These are phyloP conservation scores for Mormyrops attenuatus DNA, from an alignment of 2,797 vertebrate species.

Conservation along the genomic window DNA sequence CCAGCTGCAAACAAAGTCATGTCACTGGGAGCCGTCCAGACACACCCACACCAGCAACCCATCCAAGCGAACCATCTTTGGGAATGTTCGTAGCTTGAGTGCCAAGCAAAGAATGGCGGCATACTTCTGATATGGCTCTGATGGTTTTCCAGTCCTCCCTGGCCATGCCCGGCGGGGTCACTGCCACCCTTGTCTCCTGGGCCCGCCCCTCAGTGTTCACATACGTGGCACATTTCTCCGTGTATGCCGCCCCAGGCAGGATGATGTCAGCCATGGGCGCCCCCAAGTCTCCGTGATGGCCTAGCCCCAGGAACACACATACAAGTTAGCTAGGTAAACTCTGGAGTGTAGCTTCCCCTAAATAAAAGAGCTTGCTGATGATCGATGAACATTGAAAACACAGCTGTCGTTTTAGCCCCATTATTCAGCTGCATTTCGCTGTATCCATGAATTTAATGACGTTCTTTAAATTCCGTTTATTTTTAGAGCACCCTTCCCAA, in stretches of 20 bases:
- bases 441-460: neutral
- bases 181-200: slow-evolving; percentile 86
- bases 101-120: neutral
- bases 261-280: slow-evolving; percentile 89
- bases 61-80: neutral
- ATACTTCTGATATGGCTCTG: slow-evolving; percentile 88
- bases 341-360: neutral
- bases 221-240: slow-evolving; percentile 86
- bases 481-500: neutral
- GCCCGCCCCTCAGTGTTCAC: slow-evolving; percentile 94
- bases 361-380: neutral
- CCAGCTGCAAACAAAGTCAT: slow-evolving; percentile 61
- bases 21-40: neutral
- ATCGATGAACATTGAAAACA: neutral
- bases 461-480: neutral
- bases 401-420: neutral
- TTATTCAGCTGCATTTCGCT: neutral
- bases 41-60: neutral
- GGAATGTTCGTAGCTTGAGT: neutral
- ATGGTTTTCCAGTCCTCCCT: slow-evolving; percentile 96
- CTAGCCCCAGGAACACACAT: slow-evolving; percentile 49
- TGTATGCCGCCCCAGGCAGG: slow-evolving; percentile 89
- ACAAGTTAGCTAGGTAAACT: neutral
- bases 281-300: slow-evolving; percentile 90
- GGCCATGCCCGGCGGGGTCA: slow-evolving; percentile 85